Evolutionary conservation across 2,888 invertebrate species (phyloP), one percentile per base, ranked within the genome.

Genomic region (Autographa gamma): DNA sequence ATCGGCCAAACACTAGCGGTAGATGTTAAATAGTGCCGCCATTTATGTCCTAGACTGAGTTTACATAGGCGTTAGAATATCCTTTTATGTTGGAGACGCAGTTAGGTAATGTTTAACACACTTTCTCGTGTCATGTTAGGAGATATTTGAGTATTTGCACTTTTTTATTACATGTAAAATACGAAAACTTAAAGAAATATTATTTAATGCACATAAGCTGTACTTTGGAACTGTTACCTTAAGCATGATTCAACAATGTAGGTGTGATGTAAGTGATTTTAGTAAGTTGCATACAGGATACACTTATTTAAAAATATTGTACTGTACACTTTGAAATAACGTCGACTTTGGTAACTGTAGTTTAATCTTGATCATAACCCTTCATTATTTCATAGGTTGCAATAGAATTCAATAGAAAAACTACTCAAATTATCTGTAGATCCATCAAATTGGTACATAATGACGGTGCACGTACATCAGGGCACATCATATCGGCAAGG

Each of bases 81-180:
- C 76, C 81, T 81, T 81, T 74, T 56, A 75, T 66, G 43, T 77
- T 67, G 66, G 61, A 65, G 65, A 73, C 63, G 63, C 31, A 7
- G 31, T 77, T 81, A 65, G 58, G 74, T 64, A 79, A 77, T 59
- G 69, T 79, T 81, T 70, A 73, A 63, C 79, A 74, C 62, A 71
- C 81, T 81, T 81, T 81, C 79, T 71, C 71, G 41, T 34, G 54
- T 63, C 54, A 68, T 14, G 25, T 56, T 25, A 18, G 7, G 18
- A 19, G 54, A 16, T 1, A 43, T 43, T 43, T 48, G n/a, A 48
- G n/a, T 48, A n/a, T 48, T 48, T 48, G n/a, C 1, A n/a, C n/a
- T n/a, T 16, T 48, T 16, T n/a, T 48, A 48, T 48, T 48, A 48
- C n/a, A 48, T 16, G 54, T 52, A 18, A n/a, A 52, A 18, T 48